Conservation (phyloP, 2,113 vertebrate genomes). For the Pyxicephalus adspersus region DNA sequence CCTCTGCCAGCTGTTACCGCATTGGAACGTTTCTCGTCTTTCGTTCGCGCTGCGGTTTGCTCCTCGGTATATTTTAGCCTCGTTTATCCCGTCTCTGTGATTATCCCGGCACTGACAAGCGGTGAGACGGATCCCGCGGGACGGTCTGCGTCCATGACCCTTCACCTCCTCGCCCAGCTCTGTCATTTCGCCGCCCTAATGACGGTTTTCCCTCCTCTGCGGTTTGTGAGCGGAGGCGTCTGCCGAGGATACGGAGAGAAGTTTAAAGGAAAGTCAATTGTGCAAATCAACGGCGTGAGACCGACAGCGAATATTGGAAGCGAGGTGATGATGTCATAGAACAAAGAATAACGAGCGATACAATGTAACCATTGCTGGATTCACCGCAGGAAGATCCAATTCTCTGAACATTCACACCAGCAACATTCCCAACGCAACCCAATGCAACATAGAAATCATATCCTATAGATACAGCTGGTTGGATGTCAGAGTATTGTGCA, state of each 20-base stretch:
- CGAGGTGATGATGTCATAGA: too few species aligned
- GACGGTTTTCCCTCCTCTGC: neutral
- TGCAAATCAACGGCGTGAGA: neutral
- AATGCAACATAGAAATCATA: too few species aligned
- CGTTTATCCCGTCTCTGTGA: neutral
- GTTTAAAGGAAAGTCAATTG: neutral
- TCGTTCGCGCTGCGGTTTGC: neutral
- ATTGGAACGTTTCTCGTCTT: neutral
- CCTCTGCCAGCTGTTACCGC: too few species aligned
- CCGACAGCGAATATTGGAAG: too few species aligned
- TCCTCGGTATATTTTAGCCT: neutral
- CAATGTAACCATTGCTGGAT: too few species aligned
- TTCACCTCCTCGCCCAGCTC: neutral
- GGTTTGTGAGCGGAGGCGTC: neutral
- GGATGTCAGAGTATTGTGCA: too few species aligned
- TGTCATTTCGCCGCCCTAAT: neutral
- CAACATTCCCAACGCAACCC: too few species aligned
- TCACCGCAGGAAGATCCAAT: too few species aligned
- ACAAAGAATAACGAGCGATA: too few species aligned
- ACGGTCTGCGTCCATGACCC: neutral
- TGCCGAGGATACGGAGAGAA: neutral
- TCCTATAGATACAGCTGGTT: too few species aligned
- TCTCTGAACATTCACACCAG: too few species aligned
- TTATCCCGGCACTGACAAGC: too few species aligned
- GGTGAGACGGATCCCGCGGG: neutral